Evolutionary conservation across 2,113 vertebrate genomes (phyloP).

Genomic region (Protobothrops mucrosquamatus): DNA sequence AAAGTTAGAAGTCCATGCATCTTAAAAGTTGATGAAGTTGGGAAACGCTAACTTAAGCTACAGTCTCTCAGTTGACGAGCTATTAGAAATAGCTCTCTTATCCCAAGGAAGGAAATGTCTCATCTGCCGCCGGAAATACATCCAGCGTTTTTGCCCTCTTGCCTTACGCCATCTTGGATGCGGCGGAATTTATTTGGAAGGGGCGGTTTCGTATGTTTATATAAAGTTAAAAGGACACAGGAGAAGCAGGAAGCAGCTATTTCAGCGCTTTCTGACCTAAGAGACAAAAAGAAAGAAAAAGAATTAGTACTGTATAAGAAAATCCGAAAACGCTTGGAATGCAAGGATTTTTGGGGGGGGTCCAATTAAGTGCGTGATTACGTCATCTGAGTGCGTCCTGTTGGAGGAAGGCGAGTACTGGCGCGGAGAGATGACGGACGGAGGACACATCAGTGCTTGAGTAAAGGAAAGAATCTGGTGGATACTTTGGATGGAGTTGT

Average conservation of each 20-base stretch:
- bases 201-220: not conserved
- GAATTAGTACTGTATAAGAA: fast-evolving
- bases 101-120: not conserved
- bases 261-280: not conserved
- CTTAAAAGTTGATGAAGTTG: too few relatives aligned
- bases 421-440: fast-evolving
- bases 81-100: not conserved
- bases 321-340: not conserved
- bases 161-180: not conserved
- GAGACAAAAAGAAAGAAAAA: not conserved
- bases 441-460: fast-evolving
- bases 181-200: not conserved
- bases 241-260: not conserved
- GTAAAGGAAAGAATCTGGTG: fast-evolving
- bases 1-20: not conserved
- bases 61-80: not conserved
- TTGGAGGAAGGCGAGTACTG: not conserved
- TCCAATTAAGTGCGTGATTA: fast-evolving
- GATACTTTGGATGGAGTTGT: fast-evolving
- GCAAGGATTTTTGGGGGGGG: too few relatives aligned
- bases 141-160: not conserved
- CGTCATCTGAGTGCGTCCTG: not conserved
- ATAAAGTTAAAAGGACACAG: not conserved
- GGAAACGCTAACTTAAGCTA: too few relatives aligned
- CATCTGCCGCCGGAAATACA: not conserved